Conservation (phyloP, 2,113 vertebrate genomes). For the Sakesphorus luctuosus region DNA sequence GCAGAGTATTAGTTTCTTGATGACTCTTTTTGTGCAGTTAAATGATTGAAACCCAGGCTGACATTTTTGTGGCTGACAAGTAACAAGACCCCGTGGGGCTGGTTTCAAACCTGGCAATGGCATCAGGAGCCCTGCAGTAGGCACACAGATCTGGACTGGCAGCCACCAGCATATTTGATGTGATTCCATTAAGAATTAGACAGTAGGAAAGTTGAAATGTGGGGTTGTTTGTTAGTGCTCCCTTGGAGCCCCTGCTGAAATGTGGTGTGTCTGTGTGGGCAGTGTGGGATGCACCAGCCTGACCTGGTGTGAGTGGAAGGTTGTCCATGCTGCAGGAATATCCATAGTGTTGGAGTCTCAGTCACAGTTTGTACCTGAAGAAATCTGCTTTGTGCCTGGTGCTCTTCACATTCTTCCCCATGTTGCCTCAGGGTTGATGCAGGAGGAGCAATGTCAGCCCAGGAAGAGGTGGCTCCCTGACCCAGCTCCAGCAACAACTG, state of each 20-base stretch:
- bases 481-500: not conserved
- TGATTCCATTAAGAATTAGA: not conserved
- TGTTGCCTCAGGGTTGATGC: rapidly evolving
- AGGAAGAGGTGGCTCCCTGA: not conserved
- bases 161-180: not conserved
- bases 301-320: not conserved
- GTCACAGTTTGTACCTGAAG: not conserved
- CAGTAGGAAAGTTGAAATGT: not conserved
- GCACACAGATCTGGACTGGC: not conserved
- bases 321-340: not conserved
- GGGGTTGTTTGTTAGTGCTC: not conserved
- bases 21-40: not conserved
- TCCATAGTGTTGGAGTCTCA: not conserved
- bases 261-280: rapidly evolving
- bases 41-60: not conserved
- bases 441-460: not conserved
- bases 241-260: not conserved
- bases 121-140: rapidly evolving
- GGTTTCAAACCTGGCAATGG: not conserved
- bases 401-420: not conserved
- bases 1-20: not conserved
- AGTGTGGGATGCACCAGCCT: rapidly evolving
- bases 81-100: not conserved
- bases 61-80: not conserved
- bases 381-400: not conserved